These are phyloP conservation scores for Parambassis ranga DNA, from an alignment of 2,797 vertebrate species.

Conservation along the genomic window DNA sequence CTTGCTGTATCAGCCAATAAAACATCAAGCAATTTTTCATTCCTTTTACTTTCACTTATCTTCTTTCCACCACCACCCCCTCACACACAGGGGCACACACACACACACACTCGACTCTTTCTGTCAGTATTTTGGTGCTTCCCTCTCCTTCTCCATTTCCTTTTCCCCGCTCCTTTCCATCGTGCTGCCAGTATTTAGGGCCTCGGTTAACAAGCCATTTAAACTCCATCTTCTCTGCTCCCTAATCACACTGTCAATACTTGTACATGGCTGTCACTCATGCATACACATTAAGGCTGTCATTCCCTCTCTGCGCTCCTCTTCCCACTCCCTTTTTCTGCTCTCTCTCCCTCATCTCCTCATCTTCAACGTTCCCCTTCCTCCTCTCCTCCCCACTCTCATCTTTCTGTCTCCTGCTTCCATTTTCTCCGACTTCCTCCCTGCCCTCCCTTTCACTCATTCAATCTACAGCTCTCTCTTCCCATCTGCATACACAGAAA, in stretches of 20 bases:
- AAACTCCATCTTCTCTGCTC: constrained; percentile 58
- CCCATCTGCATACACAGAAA: constrained; percentile 60
- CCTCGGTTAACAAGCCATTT: constrained; percentile 64
- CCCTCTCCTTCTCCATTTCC: constrained; percentile 28
- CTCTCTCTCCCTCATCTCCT: constrained; percentile 30
- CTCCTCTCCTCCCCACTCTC: constrained; percentile 47
- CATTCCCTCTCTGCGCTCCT: constrained; percentile 38
- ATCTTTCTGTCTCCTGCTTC: constrained; percentile 50
- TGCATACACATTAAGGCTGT: constrained; percentile 47
- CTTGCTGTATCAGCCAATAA: no score
- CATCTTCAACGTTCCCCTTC: constrained; percentile 34
- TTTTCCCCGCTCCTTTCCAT: constrained; percentile 16
- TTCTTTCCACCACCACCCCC: background rate
- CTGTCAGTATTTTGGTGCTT: constrained; percentile 10
- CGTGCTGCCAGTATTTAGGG: constrained; percentile 47
- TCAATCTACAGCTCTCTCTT: constrained; percentile 50
- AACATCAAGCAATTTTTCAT: background rate
- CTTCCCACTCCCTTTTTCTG: constrained; percentile 18
- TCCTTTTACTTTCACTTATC: constrained; percentile 8
- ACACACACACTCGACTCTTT: constrained; percentile 7
- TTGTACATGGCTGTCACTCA: constrained; percentile 66
- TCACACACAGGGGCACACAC: no score
- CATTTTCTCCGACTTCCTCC: constrained; percentile 64
- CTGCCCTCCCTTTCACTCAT: constrained; percentile 47
- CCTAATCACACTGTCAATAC: constrained; percentile 69